A percentile compares a stretch with the other conserved stretches of the same genome.
Conservation (phyloP, 2,113 vertebrate genomes). For the Aplodontia rufa region DNA sequence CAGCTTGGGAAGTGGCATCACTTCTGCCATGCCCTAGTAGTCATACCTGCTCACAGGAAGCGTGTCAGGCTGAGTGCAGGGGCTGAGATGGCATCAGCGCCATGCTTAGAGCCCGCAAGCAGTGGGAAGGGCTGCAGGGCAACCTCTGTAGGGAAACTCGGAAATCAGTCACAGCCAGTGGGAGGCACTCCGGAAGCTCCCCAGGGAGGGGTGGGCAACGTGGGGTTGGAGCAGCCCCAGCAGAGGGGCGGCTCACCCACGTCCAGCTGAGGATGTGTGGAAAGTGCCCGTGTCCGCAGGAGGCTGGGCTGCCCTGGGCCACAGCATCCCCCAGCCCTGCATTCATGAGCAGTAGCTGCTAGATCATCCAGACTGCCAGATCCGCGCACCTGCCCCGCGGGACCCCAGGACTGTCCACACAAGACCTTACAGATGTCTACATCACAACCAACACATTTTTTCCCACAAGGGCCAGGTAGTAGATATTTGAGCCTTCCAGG, state of each 20-base stretch:
- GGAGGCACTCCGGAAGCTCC: background rate
- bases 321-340: fast-evolving
- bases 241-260: background rate
- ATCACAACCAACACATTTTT: background rate
- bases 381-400: fast-evolving
- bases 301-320: no score
- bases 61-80: no score
- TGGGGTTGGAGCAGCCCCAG: fast-evolving
- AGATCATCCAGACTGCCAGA: background rate
- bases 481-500: background rate
- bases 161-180: fast-evolving
- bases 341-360: background rate
- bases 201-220: background rate
- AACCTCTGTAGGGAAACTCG: fast-evolving
- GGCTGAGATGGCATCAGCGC: no score
- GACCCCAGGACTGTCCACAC: no score
- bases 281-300: no score
- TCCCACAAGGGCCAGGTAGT: background rate
- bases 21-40: background rate
- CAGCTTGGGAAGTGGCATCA: background rate
- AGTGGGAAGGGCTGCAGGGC: no score
- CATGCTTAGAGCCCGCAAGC: no score
- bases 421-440: background rate
- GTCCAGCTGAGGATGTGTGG: no score
- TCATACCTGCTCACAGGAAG: background rate